phyloP scores from a whole-genome alignment of 2,113 vertebrate genomes.

The Isurus oxyrinchus region DNA sequence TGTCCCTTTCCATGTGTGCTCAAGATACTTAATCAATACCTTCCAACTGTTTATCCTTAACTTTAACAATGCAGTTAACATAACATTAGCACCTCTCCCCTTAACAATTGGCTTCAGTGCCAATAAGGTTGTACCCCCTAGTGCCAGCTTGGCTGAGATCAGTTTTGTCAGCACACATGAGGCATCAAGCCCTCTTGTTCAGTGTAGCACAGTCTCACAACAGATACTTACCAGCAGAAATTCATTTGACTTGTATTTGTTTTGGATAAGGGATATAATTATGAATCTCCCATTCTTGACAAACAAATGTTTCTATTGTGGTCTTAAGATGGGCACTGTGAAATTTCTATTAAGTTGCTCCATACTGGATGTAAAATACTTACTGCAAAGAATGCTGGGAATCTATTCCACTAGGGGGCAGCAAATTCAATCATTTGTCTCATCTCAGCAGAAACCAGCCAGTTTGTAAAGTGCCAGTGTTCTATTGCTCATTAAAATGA shows the following conservation, averaged over 20 bases:
- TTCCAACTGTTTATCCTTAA: too few species aligned
- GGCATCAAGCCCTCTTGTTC: background rate
- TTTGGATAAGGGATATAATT: background rate
- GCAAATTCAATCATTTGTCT: background rate
- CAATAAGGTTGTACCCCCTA: background rate
- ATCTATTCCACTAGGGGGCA: slow-evolving; percentile 16
- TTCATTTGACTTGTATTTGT: background rate
- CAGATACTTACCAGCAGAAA: background rate
- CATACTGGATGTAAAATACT: background rate
- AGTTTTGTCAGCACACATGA: background rate
- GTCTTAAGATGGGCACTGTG: background rate
- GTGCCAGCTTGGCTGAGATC: background rate
- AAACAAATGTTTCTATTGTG: background rate
- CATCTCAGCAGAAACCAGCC: background rate
- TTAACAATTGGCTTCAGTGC: too few species aligned
- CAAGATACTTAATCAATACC: too few species aligned
- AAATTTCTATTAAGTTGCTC: background rate
- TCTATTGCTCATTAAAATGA: background rate
- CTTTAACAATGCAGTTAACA: too few species aligned
- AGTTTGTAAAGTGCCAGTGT: background rate
- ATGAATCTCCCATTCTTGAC: too few species aligned
- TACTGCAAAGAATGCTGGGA: background rate
- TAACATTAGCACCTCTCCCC: background rate
- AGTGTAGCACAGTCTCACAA: background rate
- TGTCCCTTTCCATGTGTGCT: too few species aligned